These are phyloP conservation scores for Oryctes rhinoceros DNA, from an alignment of 1,140 invertebrate genomes.

Conservation along the genomic window DNA sequence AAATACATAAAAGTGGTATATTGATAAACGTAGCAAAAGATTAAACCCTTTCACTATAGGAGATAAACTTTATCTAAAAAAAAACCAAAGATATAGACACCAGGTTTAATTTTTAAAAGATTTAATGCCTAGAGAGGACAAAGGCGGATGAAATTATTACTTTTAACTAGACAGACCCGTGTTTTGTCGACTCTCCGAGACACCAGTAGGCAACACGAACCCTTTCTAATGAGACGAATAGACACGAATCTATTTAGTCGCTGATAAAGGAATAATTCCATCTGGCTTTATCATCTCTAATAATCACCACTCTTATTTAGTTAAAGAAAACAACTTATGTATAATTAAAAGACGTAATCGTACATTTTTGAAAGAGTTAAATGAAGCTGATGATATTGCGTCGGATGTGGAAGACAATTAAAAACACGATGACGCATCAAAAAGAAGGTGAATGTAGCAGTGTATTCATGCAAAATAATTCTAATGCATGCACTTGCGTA, in stretches of 20 bases:
- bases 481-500: neutral
- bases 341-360: constrained; percentile 12
- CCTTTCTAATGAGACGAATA: no score
- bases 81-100: neutral
- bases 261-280: no score
- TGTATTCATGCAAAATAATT: neutral
- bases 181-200: no score
- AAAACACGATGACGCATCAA: neutral
- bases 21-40: neutral
- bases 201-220: no score
- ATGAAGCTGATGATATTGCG: no score
- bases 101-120: neutral
- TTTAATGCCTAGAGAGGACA: no score
- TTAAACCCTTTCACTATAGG: neutral
- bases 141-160: no score
- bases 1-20: neutral
- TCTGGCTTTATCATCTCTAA: no score
- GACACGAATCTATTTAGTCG: no score
- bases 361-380: constrained; percentile 2
- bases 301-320: neutral
- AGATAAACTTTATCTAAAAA: neutral
- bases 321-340: neutral
- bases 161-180: no score
- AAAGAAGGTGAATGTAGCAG: neutral
- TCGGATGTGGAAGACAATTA: no score